Percentiles rank a stretch among this genome's conserved stretches.
Conservation (phyloP, 2,797 vertebrate species). For the Notoglanidium macrostoma region DNA sequence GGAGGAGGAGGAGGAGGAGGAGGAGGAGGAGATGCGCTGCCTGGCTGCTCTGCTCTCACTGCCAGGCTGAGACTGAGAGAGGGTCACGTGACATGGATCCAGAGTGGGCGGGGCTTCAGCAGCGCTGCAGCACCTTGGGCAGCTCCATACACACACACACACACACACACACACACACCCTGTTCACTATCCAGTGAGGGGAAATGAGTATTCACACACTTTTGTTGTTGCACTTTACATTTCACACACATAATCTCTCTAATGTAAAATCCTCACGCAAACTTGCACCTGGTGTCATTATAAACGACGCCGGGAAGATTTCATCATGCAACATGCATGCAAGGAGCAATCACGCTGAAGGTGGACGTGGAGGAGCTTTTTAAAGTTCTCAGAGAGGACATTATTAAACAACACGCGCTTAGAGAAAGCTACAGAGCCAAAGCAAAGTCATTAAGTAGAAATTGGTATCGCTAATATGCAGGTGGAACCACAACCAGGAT, state of each 20-base stretch:
- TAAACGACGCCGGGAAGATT: background rate
- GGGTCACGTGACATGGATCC: constrained; percentile 33
- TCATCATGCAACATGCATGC: background rate
- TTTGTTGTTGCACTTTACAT: background rate
- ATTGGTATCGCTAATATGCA: background rate
- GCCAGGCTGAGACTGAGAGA: constrained; percentile 23
- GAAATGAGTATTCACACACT: background rate
- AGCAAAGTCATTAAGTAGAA: background rate
- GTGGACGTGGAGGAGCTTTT: constrained; percentile 3
- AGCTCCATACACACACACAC: background rate
- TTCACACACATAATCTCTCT: background rate
- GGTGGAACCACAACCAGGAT: background rate
- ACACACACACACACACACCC: background rate
- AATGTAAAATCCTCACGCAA: background rate
- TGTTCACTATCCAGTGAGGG: background rate
- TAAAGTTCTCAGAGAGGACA: background rate
- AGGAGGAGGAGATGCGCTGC: constrained; percentile 2
- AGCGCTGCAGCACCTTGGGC: constrained; percentile 38
- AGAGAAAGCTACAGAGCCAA: background rate
- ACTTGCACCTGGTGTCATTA: no score
- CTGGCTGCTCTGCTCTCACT: constrained; percentile 30
- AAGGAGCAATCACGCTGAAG: background rate
- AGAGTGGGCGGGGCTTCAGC: background rate
- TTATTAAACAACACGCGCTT: background rate
- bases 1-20: background rate